Evolutionary conservation across 2,797 vertebrate species (phyloP).

Genomic region (Parambassis ranga): DNA sequence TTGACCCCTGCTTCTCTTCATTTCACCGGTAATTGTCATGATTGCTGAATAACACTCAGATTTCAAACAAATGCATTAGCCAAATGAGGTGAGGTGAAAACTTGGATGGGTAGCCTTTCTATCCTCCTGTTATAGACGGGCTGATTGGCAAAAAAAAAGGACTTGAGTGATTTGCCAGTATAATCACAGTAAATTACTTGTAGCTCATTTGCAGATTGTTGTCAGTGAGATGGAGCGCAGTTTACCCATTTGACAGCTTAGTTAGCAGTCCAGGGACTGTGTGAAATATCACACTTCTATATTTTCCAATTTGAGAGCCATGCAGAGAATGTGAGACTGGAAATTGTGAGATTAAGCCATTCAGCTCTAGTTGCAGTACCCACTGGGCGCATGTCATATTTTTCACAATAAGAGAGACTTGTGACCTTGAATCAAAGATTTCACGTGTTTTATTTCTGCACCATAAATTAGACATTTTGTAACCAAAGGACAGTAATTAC

Average conservation of each 20-base stretch:
- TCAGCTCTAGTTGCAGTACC: slow-evolving; percentile 14
- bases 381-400: slow-evolving; percentile 18
- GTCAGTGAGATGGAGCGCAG: slow-evolving; percentile 67
- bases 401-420: slow-evolving; percentile 18
- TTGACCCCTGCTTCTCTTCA: slow-evolving; percentile 68
- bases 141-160: slow-evolving; percentile 3
- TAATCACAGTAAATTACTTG: slow-evolving; percentile 75
- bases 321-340: slow-evolving; percentile 51
- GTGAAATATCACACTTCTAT: slow-evolving; percentile 82
- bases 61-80: slow-evolving; percentile 62
- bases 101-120: slow-evolving; percentile 46
- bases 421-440: slow-evolving; percentile 17
- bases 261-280: slow-evolving; percentile 80
- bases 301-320: slow-evolving; percentile 71
- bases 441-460: neutral
- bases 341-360: slow-evolving; percentile 44
- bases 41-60: slow-evolving; percentile 43
- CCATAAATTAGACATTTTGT: neutral
- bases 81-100: slow-evolving; percentile 63
- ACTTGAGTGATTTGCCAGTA: slow-evolving; percentile 65
- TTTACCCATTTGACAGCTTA: slow-evolving; percentile 83
- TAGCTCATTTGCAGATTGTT: slow-evolving; percentile 81
- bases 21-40: slow-evolving; percentile 65
- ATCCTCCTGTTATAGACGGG: slow-evolving; percentile 50
- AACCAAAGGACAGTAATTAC: slow-evolving; percentile 12